phyloP scores from a whole-genome alignment of 2,888 invertebrate species.

The Drosophila siamana region DNA sequence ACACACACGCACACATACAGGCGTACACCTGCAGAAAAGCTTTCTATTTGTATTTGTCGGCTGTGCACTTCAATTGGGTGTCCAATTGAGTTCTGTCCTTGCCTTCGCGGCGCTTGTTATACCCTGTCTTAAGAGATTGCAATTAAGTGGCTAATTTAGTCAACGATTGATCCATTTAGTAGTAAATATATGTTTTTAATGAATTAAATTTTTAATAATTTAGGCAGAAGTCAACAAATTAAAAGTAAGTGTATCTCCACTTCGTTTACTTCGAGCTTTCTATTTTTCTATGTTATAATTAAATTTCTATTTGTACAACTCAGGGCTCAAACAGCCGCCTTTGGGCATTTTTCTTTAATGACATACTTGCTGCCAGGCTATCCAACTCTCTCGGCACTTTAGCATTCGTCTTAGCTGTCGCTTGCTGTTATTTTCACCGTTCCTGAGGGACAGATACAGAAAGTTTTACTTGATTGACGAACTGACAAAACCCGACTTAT shows the following conservation, averaged over 20 bases:
- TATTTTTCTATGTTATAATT: constrained; percentile 43
- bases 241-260: neutral
- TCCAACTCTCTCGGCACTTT: constrained; percentile 35
- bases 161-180: neutral
- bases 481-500: neutral
- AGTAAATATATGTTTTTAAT: neutral
- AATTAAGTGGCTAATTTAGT: neutral
- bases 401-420: constrained; percentile 10
- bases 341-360: neutral
- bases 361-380: constrained; percentile 6
- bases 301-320: constrained; percentile 51
- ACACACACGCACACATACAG: neutral
- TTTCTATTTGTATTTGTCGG: constrained; percentile 28
- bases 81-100: constrained; percentile 47
- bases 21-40: constrained; percentile 6
- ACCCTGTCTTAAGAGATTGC: neutral
- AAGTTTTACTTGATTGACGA: neutral
- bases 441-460: neutral
- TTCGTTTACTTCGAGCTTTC: neutral
- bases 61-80: constrained; percentile 48
- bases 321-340: neutral
- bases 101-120: constrained; percentile 4
- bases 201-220: neutral
- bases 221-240: no score
- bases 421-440: constrained; percentile 8